These are phyloP conservation scores for Periphyllus acericola DNA, from an alignment of 2,888 invertebrate species.

Conservation along the genomic window DNA sequence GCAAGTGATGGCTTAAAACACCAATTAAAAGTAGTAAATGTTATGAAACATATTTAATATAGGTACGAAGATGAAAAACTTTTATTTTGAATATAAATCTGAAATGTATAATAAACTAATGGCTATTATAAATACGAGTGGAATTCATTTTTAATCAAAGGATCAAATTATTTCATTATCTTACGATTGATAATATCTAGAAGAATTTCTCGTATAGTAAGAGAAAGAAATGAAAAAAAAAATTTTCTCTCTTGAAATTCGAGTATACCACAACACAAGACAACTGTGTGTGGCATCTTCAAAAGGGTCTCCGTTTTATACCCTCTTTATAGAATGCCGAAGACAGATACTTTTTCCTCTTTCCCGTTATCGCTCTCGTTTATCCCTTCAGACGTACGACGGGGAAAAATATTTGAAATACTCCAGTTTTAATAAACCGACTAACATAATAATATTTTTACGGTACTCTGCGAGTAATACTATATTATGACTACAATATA, in stretches of 20 bases:
- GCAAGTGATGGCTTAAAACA: too few relatives aligned
- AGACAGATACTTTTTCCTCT: slow-evolving; percentile 37
- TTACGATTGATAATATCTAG: neutral
- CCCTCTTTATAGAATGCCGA: slow-evolving; percentile 46
- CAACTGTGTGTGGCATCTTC: slow-evolving; percentile 44
- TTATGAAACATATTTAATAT: too few relatives aligned
- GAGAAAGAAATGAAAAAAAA: neutral
- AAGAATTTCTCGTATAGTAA: neutral
- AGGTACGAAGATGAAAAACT: neutral
- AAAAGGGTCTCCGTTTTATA: slow-evolving; percentile 38
- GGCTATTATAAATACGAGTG: neutral
- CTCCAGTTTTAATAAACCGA: neutral
- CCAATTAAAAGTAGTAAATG: too few relatives aligned
- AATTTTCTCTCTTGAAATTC: slow-evolving; percentile 12
- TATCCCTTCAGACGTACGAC: neutral
- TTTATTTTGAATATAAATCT: neutral
- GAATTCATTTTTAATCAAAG: neutral
- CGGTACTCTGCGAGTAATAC: neutral
- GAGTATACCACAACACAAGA: slow-evolving; percentile 20
- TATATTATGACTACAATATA: neutral
- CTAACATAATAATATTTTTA: neutral
- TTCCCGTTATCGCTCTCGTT: neutral
- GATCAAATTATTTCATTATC: neutral
- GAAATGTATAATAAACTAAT: neutral
- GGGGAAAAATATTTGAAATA: slow-evolving; percentile 3